Evolutionary conservation across 2,888 invertebrate species (phyloP), one percentile per base, ranked within the genome.

Genomic region (Drosophila seclusa): DNA sequence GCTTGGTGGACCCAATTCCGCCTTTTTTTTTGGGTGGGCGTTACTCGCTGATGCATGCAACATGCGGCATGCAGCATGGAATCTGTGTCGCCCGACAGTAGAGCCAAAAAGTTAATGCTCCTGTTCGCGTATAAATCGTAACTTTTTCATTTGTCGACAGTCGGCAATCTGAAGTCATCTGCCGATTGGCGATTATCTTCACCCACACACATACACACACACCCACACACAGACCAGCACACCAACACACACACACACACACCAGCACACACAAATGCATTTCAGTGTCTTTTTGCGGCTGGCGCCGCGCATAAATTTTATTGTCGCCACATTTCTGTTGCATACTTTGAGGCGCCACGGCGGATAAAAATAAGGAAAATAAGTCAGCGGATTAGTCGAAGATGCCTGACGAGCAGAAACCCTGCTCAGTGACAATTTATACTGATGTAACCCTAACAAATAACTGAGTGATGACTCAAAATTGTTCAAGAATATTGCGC

Each of bases 271-370:
- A 66, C 63, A 59, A 40, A 74, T 68, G 61, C 72, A 62, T 40
- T 54, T 48, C 24, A 21, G 24, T 18, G 10, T 63, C 42, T 57
- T 57, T 67, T 68, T 59, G 70, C 42, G 60, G 54, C 61, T 82
- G 87, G 85, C 80, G 87, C 82, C 82, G 85, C 50, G 69, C 77
- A 83, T 85, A 89, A 88, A 86, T 78, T 90, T 90, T 90, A 90
- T 84, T 90, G 90, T 90, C 90, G 90, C 89, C 89, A 86, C 86
- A 82, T 82, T 87, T 78, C 71, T 69, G 89, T 83, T 90, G 90
- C 90, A 90, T 90, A 84, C 86, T 89, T 84, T 50, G 72, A 62
- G 90, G 87, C 90, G 90, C 90, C 90, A 65, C 55, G 57, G 68
- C 69, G 34, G 45, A 62, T 54, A 64, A 74, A 55, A 16, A 13